Evolutionary conservation across 2,797 vertebrate genomes (phyloP), one percentile per base, ranked within the genome.

Genomic region (Takifugu ocellatus): DNA sequence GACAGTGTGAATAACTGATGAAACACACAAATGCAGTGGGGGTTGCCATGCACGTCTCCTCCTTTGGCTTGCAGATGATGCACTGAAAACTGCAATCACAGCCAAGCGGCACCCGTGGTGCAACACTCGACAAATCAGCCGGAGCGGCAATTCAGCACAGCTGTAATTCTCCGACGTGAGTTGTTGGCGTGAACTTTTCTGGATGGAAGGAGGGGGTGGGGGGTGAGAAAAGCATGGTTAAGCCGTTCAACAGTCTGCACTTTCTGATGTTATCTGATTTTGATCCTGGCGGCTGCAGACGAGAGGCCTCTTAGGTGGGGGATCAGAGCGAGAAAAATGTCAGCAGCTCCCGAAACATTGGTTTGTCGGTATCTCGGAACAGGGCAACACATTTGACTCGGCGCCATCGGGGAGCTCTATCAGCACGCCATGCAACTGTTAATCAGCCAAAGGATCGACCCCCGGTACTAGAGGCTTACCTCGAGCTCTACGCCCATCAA

Each of bases 301-400:
- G 59, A 71, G 65, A 69, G 71, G 66, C 56, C 77, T 79, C 72
- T 84, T 58, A 76, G 62, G 64, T 43, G 73, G 61, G 17, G 61
- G 72, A 83, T 81, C 65, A 78, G 65, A 75, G 74, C 15, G 56
- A 47, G 61, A 55, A 74, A 87, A 86, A 87, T 82, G 77, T 82
- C 84, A 83, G 58, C 73, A 14, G 59, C 69, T 75, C 77, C 76
- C 75, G 76, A 75, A 74, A 63, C 63, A 72, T 68, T 70, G 33
- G 36, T 48, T 69, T 50, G 21, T 47, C 43, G 59, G 63, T 80
- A 70, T 81, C 75, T 68, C 59, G 21, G 55, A 63, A 58, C 51
- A 25, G 66, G 53, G 61, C 68, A 67, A 61, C 77, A 77, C 64
- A 83, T 77, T 57, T 33, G 65, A 55, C 59, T 44, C 60, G 51